phyloP scores from a whole-genome alignment of 2,888 invertebrate genomes.

The Alloplasta piceator region DNA sequence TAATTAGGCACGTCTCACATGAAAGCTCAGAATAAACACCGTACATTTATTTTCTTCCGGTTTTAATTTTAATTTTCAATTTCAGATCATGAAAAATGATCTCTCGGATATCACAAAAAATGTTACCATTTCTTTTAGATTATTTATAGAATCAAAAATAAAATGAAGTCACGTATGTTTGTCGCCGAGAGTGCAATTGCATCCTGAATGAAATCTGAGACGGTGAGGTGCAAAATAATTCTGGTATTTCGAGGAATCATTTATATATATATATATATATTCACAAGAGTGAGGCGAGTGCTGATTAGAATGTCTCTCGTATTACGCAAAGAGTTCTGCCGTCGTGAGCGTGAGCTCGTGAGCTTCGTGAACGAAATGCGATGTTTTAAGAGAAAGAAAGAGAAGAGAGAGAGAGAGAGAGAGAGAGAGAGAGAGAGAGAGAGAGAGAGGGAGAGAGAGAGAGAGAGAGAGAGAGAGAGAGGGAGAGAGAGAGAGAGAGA shows the following conservation, averaged over 20 bases:
- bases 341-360: constrained; percentile 32
- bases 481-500: neutral
- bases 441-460: constrained; percentile 20
- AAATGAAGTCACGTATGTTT: too few species aligned
- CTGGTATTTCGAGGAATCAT: too few species aligned
- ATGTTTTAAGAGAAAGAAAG: neutral
- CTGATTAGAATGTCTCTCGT: constrained; percentile 63
- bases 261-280: neutral
- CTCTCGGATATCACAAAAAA: too few species aligned
- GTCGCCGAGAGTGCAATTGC: too few species aligned
- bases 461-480: constrained; percentile 16
- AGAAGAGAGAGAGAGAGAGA: constrained; percentile 26
- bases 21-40: neutral
- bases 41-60: too few species aligned
- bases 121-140: too few species aligned
- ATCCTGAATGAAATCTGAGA: too few species aligned
- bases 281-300: constrained; percentile 31
- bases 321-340: constrained; percentile 58
- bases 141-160: too few species aligned
- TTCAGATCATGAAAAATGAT: too few species aligned
- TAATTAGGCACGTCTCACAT: neutral
- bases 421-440: constrained; percentile 34
- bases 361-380: constrained; percentile 54
- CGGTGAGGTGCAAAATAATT: too few species aligned
- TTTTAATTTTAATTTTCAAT: too few species aligned